Percentiles rank a stretch among this genome's conserved stretches.
Conservation (phyloP, 1,140 invertebrate genomes). For the Drosophila seguyi region DNA sequence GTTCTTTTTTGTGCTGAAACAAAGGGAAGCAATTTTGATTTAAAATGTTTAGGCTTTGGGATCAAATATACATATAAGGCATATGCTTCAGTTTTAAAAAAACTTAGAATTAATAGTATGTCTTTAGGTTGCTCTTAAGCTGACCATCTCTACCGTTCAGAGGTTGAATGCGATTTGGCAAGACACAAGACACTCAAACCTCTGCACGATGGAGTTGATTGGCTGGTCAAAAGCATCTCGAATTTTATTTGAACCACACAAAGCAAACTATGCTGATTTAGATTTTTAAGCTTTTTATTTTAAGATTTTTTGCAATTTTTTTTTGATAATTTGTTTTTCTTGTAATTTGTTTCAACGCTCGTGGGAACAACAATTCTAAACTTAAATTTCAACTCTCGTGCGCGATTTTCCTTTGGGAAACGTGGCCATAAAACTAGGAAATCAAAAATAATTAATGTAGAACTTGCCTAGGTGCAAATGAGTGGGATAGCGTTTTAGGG, state of each 20-base stretch:
- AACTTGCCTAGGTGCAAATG: conserved; percentile 65
- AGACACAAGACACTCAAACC: conserved; percentile 68
- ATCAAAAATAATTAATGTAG: conserved; percentile 57
- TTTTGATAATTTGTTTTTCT: conserved; percentile 24
- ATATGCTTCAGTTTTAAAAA: too few species aligned
- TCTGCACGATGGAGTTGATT: conserved; percentile 68
- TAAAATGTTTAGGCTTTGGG: not conserved
- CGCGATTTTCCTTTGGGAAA: conserved; percentile 43
- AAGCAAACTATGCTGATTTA: not conserved
- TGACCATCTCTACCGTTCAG: conserved; percentile 67
- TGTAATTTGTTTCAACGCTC: conserved; percentile 33
- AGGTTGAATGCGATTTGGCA: conserved; percentile 65
- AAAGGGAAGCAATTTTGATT: too few species aligned
- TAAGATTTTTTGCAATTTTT: conserved; percentile 45
- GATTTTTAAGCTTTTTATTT: conserved; percentile 58
- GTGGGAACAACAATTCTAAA: conserved; percentile 66
- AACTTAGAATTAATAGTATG: too few species aligned
- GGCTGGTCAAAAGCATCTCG: conserved; percentile 8
- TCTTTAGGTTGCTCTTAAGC: conserved; percentile 51
- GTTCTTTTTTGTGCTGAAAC: not conserved
- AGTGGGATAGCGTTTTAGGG: conserved; percentile 48
- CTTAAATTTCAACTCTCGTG: conserved; percentile 72
- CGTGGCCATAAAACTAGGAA: conserved; percentile 71
- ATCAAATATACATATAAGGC: not conserved
- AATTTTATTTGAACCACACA: not conserved